Evolutionary conservation across 1,140 invertebrate species (phyloP), one percentile per base, ranked within the genome.

Genomic region (Nephila pilipes): DNA sequence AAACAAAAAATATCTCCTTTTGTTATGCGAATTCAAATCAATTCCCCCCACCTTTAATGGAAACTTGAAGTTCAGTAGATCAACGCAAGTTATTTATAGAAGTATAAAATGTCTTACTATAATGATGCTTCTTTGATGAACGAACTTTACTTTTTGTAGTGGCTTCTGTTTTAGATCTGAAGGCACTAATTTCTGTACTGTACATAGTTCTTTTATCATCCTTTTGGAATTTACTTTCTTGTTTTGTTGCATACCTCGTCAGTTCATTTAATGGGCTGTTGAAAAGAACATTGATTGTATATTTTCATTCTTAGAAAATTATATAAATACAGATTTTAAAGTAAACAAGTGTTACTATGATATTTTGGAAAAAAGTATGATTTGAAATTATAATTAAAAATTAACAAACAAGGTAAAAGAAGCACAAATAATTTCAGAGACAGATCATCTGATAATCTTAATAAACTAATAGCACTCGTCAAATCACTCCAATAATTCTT

Each of bases 91-190:
- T 6, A 46, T 46, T 46, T 46, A 46, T 1, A 46, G 46, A 4
- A 10, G 12, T 46, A 10, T 4, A 10, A 46, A 46, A 46, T 46
- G 46, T 2, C 87, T 55, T 89, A 89, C 87, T 38, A 20, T 89
- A 79, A 22, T 89, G 65, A 20, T 89, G 32, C 54, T 58, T 89
- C 0, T n/a, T n/a, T 32, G 65, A 22, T 6, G 22, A 38, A 20
- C 60, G 38, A 16, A 54, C 81, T 92, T 87, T 85, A n/a, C 55
- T 60, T 79, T 85, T 92, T 25, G 29, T 92, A 12, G 91, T 92
- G 14, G 63, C 29, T 92, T 69, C 83, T 25, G 63, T 38, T 92
- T 87, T 87, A n/a, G 91, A 92, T 38, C 83, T 38, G 75, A 92
- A 92, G 38, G 91, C 91, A 14, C 65, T 83, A 55, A 92, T 57